A percentile compares a stretch with the other conserved stretches of the same genome.
phyloP scores from a whole-genome alignment of 2,888 invertebrate genomes.

The Nymphalis c-album region DNA sequence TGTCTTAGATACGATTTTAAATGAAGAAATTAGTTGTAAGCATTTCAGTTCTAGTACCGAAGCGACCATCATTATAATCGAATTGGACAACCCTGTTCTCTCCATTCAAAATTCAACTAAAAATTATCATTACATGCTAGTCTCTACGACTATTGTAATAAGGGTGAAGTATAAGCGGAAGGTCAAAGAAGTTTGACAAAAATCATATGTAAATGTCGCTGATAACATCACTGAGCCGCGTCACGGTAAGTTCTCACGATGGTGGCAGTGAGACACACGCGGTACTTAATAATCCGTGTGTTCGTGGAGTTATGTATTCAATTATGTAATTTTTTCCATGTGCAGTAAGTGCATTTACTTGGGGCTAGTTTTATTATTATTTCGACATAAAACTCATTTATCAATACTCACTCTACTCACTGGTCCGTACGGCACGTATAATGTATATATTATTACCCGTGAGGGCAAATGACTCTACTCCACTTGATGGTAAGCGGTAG shows the following conservation, averaged over 20 bases:
- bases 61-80: not conserved
- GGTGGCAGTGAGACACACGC: not conserved
- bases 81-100: conserved; percentile 7
- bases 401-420: no score
- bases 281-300: conserved; percentile 4
- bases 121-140: not conserved
- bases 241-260: conserved; percentile 18
- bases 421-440: no score
- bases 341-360: not conserved
- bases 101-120: not conserved
- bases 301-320: not conserved
- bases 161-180: not conserved
- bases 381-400: no score
- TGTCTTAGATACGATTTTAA: no score
- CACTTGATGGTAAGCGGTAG: no score
- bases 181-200: conserved; percentile 15
- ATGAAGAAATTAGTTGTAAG: no score
- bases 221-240: conserved; percentile 21
- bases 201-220: conserved; percentile 30
- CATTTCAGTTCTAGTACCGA: not conserved
- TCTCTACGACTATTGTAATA: not conserved
- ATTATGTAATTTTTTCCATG: not conserved
- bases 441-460: no score
- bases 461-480: no score
- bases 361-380: not conserved